A percentile compares a stretch with the other conserved stretches of the same genome.
Conservation (phyloP, 2,113 vertebrate genomes). For the Dasypus novemcinctus region DNA sequence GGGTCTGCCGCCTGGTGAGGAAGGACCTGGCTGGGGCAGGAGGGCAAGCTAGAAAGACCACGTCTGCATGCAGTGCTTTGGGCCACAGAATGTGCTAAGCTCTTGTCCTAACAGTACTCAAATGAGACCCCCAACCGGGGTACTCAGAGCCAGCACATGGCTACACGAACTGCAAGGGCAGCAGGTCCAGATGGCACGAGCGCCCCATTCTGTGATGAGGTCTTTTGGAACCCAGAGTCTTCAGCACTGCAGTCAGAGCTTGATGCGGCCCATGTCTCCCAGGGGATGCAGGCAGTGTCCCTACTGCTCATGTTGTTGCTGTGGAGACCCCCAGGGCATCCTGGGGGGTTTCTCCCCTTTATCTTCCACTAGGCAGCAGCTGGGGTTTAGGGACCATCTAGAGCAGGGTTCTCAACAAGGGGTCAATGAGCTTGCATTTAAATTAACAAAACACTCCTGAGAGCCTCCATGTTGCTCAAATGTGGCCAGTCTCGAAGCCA, state of each 20-base stretch:
- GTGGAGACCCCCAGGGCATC: not conserved
- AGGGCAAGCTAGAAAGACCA: not conserved
- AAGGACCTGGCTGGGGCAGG: not conserved
- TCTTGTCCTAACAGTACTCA: constrained; percentile 58
- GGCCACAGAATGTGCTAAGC: not conserved
- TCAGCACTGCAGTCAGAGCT: constrained; percentile 57
- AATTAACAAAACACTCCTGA: no score
- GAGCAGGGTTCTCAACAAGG: not conserved
- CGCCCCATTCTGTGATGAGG: constrained; percentile 68
- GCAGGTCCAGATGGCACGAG: not conserved
- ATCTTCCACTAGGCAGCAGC: not conserved
- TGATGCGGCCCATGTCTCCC: not conserved
- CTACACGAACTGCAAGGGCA: constrained; percentile 39
- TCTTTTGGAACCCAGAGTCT: constrained; percentile 62
- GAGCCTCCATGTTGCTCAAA: no score
- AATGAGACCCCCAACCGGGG: constrained; percentile 7
- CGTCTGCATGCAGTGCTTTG: not conserved
- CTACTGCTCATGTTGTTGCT: not conserved
- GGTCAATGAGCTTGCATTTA: no score
- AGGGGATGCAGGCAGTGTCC: not conserved
- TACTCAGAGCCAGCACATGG: constrained; percentile 54
- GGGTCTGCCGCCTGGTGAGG: not conserved
- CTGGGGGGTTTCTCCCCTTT: not conserved
- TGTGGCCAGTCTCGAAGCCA: no score
- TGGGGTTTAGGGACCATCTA: not conserved